Conservation (phyloP, 2,888 invertebrate genomes). For the Protonemura montana region DNA sequence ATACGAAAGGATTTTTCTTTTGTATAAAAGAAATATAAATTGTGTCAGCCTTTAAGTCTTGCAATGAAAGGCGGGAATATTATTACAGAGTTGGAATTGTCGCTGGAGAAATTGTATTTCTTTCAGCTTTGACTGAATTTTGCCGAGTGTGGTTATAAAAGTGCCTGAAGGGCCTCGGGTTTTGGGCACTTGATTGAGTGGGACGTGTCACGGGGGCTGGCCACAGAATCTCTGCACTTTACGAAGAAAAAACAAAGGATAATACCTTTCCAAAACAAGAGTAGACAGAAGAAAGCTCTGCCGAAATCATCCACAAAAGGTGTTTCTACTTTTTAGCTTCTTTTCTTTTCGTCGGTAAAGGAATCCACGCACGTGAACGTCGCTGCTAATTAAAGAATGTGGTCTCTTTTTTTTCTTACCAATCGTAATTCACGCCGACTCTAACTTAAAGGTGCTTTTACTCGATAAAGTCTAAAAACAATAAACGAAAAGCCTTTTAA, state of each 20-base stretch:
- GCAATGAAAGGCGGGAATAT: not conserved
- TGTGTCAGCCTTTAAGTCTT: not conserved
- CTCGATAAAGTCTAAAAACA: too few species aligned
- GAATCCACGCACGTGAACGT: not conserved
- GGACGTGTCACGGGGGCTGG: not conserved
- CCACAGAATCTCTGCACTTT: not conserved
- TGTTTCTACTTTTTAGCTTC: not conserved
- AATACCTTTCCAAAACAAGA: not conserved
- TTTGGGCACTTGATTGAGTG: not conserved
- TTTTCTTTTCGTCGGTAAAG: not conserved
- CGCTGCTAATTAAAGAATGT: not conserved
- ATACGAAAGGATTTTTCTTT: not conserved
- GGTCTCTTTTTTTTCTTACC: not conserved
- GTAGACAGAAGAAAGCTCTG: not conserved
- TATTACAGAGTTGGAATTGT: not conserved
- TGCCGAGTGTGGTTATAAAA: too few species aligned
- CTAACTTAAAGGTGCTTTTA: too few species aligned
- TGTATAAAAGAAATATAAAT: not conserved
- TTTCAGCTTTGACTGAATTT: not conserved
- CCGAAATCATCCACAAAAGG: not conserved
- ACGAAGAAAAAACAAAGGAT: not conserved
- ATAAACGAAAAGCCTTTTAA: too few species aligned
- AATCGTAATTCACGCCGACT: not conserved
- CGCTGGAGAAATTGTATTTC: not conserved
- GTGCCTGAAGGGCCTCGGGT: too few species aligned